Evolutionary conservation across 2,113 vertebrate genomes (phyloP).

Genomic region (Saguinus midas): DNA sequence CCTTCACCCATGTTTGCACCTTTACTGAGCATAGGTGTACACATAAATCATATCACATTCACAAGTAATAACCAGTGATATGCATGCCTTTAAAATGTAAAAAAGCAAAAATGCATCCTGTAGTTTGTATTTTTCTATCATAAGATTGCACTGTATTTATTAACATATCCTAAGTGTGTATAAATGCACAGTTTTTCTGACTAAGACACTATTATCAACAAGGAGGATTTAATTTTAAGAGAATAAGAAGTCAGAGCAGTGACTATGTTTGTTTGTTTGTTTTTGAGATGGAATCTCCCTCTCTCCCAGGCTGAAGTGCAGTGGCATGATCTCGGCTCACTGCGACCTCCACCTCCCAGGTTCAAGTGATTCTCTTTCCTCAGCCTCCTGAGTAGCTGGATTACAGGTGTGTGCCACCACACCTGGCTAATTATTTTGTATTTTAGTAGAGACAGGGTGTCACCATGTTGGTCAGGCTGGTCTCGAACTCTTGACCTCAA

Average conservation of each 20-base stretch:
- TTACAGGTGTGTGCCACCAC: too few relatives aligned
- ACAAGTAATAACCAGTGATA: rapidly evolving
- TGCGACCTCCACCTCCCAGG: too few relatives aligned
- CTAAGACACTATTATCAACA: not conserved
- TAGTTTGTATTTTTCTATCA: not conserved
- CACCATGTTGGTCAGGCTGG: too few relatives aligned
- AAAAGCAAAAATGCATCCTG: too few relatives aligned
- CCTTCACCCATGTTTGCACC: rapidly evolving
- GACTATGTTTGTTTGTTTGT: not conserved
- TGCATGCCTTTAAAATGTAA: not conserved
- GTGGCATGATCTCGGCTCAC: too few relatives aligned
- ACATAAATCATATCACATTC: rapidly evolving
- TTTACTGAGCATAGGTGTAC: rapidly evolving
- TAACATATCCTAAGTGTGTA: not conserved
- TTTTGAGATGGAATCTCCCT: too few relatives aligned
- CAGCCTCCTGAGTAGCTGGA: too few relatives aligned
- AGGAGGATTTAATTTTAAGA: not conserved
- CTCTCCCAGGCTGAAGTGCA: too few relatives aligned
- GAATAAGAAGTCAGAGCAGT: not conserved
- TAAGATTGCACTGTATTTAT: not conserved
- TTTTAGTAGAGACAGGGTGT: too few relatives aligned
- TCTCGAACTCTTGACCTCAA: too few relatives aligned
- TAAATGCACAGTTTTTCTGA: not conserved
- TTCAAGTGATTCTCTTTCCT: too few relatives aligned
- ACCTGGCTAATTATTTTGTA: too few relatives aligned